A percentile compares a stretch with the other conserved stretches of the same genome.
These are phyloP conservation scores for Leptodirus hochenwartii DNA, from an alignment of 2,888 invertebrate genomes.

Conservation along the genomic window DNA sequence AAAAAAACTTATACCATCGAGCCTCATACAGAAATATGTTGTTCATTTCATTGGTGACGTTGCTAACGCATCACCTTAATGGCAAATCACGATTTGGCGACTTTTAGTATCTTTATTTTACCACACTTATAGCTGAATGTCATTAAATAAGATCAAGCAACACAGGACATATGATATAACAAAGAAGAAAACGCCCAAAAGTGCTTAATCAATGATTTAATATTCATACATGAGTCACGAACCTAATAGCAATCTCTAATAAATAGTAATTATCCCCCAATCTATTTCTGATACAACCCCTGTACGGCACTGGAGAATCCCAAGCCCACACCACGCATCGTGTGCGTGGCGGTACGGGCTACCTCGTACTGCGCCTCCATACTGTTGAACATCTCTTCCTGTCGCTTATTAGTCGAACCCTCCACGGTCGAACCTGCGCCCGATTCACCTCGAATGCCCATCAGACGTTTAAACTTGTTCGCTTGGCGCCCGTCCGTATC, in stretches of 20 bases:
- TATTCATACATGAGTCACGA: no score
- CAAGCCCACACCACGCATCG: conserved; percentile 76
- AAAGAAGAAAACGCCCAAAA: no score
- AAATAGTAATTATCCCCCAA: background rate
- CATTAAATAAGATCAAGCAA: no score
- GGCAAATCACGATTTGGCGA: no score
- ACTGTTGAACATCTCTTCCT: conserved; percentile 75
- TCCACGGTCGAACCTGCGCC: conserved; percentile 23
- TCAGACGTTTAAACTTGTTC: conserved; percentile 87
- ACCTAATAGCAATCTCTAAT: background rate
- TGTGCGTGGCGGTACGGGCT: conserved; percentile 88
- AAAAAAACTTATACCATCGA: no score
- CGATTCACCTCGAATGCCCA: conserved; percentile 71
- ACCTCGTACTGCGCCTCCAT: conserved; percentile 96
- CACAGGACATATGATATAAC: no score
- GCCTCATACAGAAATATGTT: no score
- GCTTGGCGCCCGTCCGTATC: conserved; percentile 85
- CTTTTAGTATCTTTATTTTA: no score
- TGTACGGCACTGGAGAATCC: conserved; percentile 56
- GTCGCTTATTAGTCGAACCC: conserved; percentile 40
- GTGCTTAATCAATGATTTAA: no score
- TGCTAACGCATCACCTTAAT: no score
- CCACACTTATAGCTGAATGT: no score
- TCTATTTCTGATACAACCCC: conserved; percentile 32
- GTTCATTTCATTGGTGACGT: no score